Base-by-base conservation (phyloP, 2,888 invertebrate species). In the Eupelmus urozonus region DNA sequence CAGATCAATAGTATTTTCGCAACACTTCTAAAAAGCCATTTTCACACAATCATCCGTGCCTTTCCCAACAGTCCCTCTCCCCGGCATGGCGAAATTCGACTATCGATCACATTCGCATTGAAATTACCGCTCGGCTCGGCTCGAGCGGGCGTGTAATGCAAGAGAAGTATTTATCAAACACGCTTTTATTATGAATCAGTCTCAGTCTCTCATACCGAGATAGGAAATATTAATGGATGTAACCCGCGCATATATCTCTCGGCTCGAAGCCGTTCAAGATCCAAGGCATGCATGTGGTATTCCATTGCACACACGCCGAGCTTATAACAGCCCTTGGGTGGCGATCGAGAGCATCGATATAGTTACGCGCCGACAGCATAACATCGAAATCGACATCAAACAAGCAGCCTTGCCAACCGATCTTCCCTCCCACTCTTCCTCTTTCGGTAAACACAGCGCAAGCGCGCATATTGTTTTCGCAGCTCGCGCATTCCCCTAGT, bases 321-420 rank as follows among this genome's bases (percentile, higher is more conserved):
- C 40, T 57, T 23, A 76, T 62, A 60, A 67, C 53, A 45, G 51
- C 73, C 82, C 82, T 78, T 84, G 87, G 87, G 87, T 87, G 87
- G 87, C 80, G 76, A 79, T 65, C 67, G 81, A 51, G 78, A 76
- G 63, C 27, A 69, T 79, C 80, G 3, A 34, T 34, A 34, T 34
- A 34, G 34, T 34, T n/a, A n/a, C n/a, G n/a, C 78, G 75, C 79
- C 80, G 86, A 87, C 86, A 87, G 85, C 85, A 84, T 84, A 87
- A 87, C 87, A 87, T 78, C 80, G 82, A 13, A 84, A 85, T 82
- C 84, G 83, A 86, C 87, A 86, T 84, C 82, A 86, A 87, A 87
- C 85, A 85, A 85, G 85, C 82, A 23, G 25, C 71, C 78, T 57
- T 69, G 83, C 82, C 83, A 84, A 82, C 73, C 84, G 82, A 85